Evolutionary conservation across 2,797 vertebrate genomes (phyloP).

Genomic region (Syngnathus rostellatus): DNA sequence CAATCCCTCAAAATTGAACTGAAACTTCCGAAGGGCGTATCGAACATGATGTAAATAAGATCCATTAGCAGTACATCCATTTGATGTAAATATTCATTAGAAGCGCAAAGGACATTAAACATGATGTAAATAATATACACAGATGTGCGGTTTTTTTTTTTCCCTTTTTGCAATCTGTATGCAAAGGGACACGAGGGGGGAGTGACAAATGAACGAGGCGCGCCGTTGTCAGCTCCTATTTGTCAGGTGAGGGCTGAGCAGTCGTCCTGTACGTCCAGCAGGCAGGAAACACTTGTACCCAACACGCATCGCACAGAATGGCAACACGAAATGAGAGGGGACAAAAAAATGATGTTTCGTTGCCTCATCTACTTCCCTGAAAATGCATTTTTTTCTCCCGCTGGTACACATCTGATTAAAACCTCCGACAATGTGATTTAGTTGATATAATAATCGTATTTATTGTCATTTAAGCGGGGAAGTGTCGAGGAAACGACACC

Average conservation of each 20-base stretch:
- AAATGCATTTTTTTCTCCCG: no score
- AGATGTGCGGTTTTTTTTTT: slow-evolving; percentile 39
- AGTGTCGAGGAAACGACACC: not conserved
- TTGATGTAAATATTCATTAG: not conserved
- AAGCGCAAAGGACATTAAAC: not conserved
- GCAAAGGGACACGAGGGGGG: slow-evolving; percentile 34
- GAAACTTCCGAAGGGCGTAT: not conserved
- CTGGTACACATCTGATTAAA: not conserved
- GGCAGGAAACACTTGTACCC: slow-evolving; percentile 12
- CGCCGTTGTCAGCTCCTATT: slow-evolving; percentile 43
- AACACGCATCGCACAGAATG: slow-evolving; percentile 8
- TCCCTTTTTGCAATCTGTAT: slow-evolving; percentile 48
- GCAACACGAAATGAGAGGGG: slow-evolving; percentile 18
- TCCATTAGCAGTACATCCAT: no score
- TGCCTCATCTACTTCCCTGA: not conserved
- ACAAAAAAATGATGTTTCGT: slow-evolving; percentile 24
- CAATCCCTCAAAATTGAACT: no score
- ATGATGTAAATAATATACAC: slow-evolving; percentile 3
- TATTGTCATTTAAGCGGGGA: not conserved
- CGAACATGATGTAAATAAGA: not conserved
- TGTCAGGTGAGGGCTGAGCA: slow-evolving; percentile 37
- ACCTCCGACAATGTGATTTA: not conserved
- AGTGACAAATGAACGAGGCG: slow-evolving; percentile 44
- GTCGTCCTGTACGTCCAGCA: slow-evolving; percentile 19
- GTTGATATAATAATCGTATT: not conserved